phyloP scores from a whole-genome alignment of 2,797 vertebrate species.

The Kryptolebias ocellatus region DNA sequence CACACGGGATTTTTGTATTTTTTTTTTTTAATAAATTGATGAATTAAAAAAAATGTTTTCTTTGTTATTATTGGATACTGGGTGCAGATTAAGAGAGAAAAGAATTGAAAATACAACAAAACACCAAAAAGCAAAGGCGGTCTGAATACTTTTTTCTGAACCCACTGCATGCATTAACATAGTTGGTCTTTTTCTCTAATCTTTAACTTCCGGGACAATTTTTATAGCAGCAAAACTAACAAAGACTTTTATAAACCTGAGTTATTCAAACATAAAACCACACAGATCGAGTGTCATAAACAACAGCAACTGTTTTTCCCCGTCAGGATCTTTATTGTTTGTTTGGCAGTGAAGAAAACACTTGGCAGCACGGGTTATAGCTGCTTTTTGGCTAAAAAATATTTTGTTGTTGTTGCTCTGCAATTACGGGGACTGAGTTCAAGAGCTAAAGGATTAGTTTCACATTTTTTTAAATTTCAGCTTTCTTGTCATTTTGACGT shows the following conservation, averaged over 20 bases:
- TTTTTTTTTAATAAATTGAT: no score
- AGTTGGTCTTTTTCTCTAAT: background rate
- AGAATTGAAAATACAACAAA: no score
- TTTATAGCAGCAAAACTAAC: background rate
- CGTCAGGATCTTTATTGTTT: constrained; percentile 14
- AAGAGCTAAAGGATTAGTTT: background rate
- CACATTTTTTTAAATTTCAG: background rate
- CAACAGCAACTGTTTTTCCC: constrained; percentile 8
- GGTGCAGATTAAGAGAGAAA: no score
- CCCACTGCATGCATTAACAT: no score
- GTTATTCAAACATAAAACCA: constrained; percentile 11
- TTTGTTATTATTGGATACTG: no score
- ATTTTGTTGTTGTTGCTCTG: constrained; percentile 8
- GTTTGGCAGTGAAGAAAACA: constrained; percentile 20
- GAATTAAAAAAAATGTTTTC: no score
- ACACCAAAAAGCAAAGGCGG: no score
- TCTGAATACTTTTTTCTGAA: no score
- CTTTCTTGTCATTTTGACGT: background rate
- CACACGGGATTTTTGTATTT: no score
- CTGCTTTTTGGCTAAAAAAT: constrained; percentile 14
- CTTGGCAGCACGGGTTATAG: constrained; percentile 26
- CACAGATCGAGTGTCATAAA: constrained; percentile 16
- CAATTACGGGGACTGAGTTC: background rate
- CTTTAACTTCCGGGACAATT: background rate
- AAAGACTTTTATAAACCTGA: background rate